These are phyloP conservation scores for Trissonchulus sp. DNA, from an alignment of 2,888 invertebrate genomes.

Conservation along the genomic window DNA sequence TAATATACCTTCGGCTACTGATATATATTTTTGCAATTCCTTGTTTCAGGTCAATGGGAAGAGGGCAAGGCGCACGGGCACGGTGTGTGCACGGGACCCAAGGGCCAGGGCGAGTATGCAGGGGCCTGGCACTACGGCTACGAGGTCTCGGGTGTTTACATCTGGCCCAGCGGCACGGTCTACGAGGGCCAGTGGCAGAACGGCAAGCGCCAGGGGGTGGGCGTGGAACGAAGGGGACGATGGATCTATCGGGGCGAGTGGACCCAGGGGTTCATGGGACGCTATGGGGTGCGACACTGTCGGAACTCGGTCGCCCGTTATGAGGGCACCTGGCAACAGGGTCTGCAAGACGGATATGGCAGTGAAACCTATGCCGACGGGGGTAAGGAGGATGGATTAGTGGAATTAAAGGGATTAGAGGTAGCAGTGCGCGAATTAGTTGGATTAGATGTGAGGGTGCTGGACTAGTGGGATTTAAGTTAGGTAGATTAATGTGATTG, in stretches of 20 bases:
- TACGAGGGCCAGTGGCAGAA: constrained; percentile 86
- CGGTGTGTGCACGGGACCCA: constrained; percentile 75
- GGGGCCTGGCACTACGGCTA: constrained; percentile 98
- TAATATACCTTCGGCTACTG: too few relatives aligned
- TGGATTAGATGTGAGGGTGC: too few relatives aligned
- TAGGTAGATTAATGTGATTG: too few relatives aligned
- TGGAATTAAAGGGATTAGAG: constrained; percentile 83
- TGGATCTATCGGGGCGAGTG: constrained; percentile 97
- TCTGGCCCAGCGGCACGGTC: constrained; percentile 45
- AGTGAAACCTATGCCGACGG: constrained; percentile 97
- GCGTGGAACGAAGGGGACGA: constrained; percentile 86
- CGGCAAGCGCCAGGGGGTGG: constrained; percentile 91
- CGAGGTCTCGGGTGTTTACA: constrained; percentile 62
- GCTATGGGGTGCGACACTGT: constrained; percentile 80
- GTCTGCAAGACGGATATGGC: constrained; percentile 94
- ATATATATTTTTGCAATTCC: too few relatives aligned
- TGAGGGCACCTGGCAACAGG: constrained; percentile 95
- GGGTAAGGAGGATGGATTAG: constrained; percentile 64
- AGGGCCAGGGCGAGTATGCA: constrained; percentile 94
- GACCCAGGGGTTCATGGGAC: constrained; percentile 95
- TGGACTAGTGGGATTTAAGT: too few relatives aligned
- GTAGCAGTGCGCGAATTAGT: constrained; percentile 95
- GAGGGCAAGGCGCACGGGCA: constrained; percentile 98
- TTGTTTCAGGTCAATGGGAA: too few relatives aligned
- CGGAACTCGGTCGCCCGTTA: constrained; percentile 65